Base-by-base conservation (phyloP, 1,140 invertebrate species). In the Drosophila orosa region DNA sequence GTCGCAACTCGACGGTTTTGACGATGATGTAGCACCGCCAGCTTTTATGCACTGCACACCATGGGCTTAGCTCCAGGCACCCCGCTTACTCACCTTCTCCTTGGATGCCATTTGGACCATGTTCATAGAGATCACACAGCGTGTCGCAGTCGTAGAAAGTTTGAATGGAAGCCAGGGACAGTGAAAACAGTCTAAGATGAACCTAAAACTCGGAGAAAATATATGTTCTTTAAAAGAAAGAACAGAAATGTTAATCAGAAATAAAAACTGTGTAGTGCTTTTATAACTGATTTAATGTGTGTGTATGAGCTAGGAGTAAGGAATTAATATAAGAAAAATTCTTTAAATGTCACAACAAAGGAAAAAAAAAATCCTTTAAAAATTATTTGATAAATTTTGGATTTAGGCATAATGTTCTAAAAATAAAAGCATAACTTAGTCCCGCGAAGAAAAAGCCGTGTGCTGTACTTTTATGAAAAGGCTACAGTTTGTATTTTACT, bases 1-100 rank as follows among this genome's bases (percentile, higher is more conserved):
- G 85, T 83, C 84, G 75, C 79, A 83, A 87, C 79, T 87, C 85
- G 83, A 89, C 75, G 83, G 74, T 66, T 78, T 81, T 80, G 83
- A 87, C 84, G 83, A 87, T 87, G 83, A 87, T 87, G 79, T 87
- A 87, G 83, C 83, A 87, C 83, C 83, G 31, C 63, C 65, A 77
- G 61, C 44, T 33, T 75, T 56, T 75, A 75, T 76, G 58, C 72
- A 74, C 59, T 74, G 69, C 37, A 37, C 50, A 48, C 29, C 47
- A 52, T 52, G 29, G 39, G 40, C 48, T 24, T 25, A 27, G 8
- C 17, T 35, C 24, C 4, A 24, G 13, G 17, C 39, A 22, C 27
- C n/a, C 15, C 12, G 27, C 24, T 25, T 44, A 24, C 12, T 9
- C 25, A 65, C 22, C 25, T 22, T 29, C n/a, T 17, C 25, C 47